phyloP scores from a whole-genome alignment of 2,113 vertebrate genomes.

The Phyllopteryx taeniolatus region DNA sequence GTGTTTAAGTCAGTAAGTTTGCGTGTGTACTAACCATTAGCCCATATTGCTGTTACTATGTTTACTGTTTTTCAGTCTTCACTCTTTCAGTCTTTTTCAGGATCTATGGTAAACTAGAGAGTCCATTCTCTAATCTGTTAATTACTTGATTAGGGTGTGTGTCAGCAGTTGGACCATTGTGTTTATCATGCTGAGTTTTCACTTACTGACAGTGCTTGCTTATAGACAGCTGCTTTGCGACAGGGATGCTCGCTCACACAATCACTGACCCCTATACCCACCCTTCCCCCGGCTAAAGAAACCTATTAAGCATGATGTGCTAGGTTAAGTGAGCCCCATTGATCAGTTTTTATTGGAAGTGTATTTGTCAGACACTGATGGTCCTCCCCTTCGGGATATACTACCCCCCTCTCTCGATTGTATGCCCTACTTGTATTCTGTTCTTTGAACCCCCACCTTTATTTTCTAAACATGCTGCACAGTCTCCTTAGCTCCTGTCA shows the following conservation, averaged over 20 bases:
- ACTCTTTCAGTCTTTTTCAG: no score
- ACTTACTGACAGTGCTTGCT: conserved; percentile 24
- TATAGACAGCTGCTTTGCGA: conserved; percentile 15
- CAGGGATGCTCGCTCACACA: conserved; percentile 24
- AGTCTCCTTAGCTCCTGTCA: conserved; percentile 5
- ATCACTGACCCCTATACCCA: conserved; percentile 28
- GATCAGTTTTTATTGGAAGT: conserved; percentile 60
- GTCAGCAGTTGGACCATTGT: neutral
- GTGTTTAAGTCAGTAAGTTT: no score
- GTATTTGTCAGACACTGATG: conserved; percentile 59
- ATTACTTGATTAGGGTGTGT: neutral
- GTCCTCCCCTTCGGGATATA: conserved; percentile 50
- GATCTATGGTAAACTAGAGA: no score
- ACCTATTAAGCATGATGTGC: conserved; percentile 31
- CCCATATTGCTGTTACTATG: no score
- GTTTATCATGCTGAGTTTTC: conserved; percentile 2
- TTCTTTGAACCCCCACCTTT: neutral
- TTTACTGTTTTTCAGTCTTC: no score
- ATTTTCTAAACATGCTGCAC: conserved; percentile 26
- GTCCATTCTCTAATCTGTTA: neutral
- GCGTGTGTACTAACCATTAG: no score
- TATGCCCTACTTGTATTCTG: conserved; percentile 30
- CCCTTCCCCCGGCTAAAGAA: conserved; percentile 18
- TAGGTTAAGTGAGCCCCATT: conserved; percentile 51
- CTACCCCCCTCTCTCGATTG: conserved; percentile 12